Percentiles rank a stretch among this genome's conserved stretches.
Evolutionary conservation across 2,888 invertebrate genomes (phyloP).

Genomic region (Prosapia bicincta): DNA sequence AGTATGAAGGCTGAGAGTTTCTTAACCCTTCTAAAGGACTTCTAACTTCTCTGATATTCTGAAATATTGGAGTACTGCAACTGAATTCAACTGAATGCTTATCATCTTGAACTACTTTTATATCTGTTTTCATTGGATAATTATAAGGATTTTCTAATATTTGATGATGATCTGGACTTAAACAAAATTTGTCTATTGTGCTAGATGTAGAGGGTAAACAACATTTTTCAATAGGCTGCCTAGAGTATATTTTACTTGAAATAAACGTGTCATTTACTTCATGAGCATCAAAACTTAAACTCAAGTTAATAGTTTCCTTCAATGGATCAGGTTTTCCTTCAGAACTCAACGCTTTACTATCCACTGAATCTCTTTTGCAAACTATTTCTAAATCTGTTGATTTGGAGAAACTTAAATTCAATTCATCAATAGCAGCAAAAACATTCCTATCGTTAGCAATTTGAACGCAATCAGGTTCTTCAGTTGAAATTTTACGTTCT

Average conservation of each 20-base stretch:
- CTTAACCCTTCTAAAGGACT: too few relatives aligned
- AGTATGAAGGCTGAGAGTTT: too few relatives aligned
- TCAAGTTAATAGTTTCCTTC: too few relatives aligned
- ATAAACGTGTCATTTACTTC: background rate
- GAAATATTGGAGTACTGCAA: background rate
- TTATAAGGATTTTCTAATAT: too few relatives aligned
- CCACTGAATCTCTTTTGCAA: background rate
- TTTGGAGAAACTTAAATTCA: background rate
- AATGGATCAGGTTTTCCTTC: too few relatives aligned
- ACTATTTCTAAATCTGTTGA: background rate
- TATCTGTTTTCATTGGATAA: too few relatives aligned
- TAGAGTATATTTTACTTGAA: background rate
- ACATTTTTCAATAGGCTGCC: background rate
- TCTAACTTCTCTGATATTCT: too few relatives aligned
- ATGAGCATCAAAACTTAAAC: background rate
- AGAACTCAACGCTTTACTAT: background rate
- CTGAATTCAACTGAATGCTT: background rate
- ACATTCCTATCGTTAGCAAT: background rate
- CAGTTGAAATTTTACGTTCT: background rate
- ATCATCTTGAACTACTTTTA: too few relatives aligned
- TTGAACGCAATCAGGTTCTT: background rate
- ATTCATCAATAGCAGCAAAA: background rate
- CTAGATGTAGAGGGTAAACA: background rate
- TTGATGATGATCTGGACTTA: background rate
- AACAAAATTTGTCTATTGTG: background rate